Evolutionary conservation across 2,113 vertebrate genomes (phyloP), one percentile per base, ranked within the genome.

Genomic region (Hyperoodon ampullatus): DNA sequence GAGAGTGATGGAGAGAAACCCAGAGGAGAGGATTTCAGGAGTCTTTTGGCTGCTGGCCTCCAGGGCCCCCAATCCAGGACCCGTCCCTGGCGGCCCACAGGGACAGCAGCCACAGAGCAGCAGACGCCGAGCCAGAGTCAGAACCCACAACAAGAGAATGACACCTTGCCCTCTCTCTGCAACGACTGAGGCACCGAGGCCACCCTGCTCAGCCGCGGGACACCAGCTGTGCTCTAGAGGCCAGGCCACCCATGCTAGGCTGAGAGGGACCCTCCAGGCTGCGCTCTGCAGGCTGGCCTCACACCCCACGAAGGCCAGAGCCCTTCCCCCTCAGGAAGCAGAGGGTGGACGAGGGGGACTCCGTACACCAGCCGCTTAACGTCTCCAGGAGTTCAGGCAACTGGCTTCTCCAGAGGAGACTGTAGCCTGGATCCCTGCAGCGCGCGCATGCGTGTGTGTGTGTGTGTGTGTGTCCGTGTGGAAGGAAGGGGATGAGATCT

Each of bases 121-220:
- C 99, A 99, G 97, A 99, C 99, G 98, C 99, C 99, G 96, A 99
- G 98, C 98, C 99, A 98, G 95, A 98, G 98, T 99, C 99, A 99
- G 98, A 99, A 99, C 18, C 99, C 99, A 74, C 98, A 98, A 8
- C 89, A 98, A 15, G 99, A 99, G 98, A 99, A 99, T 97, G 99
- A 99, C 96, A 99, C 99, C 96, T 98, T 99, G 95, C 96, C 98
- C 30, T 4, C n/a, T 97, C 98, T 99, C 71, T 97, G 98, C 8
- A 98, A 95, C 60, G 98, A 99, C 71, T 98, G 98, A 98, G 98
- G 99, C 99, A 95, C 99, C 98, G 75, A 99, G 99, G 99, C 99
- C 97, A 96, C 99, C 15, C 99, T 93, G 98, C 98, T 16, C 99
- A 99, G 97, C 98, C 99, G 3, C 98, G 99, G 98, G 99, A 99